Evolutionary conservation across 2,113 vertebrate species (phyloP), one percentile per base, ranked within the genome.

Genomic region (Macquaria ambigua): DNA sequence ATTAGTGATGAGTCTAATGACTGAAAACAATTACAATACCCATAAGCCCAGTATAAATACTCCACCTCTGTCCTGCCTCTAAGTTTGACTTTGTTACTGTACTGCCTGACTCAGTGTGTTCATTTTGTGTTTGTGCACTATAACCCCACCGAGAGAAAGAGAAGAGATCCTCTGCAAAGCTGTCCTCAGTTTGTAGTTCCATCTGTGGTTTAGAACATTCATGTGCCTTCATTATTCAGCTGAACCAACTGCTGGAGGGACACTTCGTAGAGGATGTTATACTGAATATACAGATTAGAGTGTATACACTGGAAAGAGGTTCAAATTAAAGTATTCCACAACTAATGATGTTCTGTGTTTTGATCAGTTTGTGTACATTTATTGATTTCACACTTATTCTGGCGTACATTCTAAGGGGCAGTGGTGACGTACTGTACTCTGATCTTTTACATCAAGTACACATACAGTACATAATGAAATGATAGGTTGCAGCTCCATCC

Each of bases 261-360:
- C 53, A 73, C 74, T 58, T 63, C 71, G 55, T 62, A 69, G 43
- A 81, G 41, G 71, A 77, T 28, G 18, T 68, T 48, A 12, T 80
- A 67, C 10, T 39, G 28, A 61, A 58, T 73, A 11, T 53, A 61
- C 21, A 14, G 53, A 50, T 71, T 53, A 72, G 34, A 55, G 12
- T 64, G 50, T 43, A 59, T 61, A 79, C 85, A 91, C 87, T 89
- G 83, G 82, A 87, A 72, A 86, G n/a, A 79, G 1, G 55, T 43
- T 70, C 11, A 46, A 56, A 80, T 75, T 37, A 75, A 85, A 75
- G 46, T 37, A 70, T 63, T 70, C 16, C 55, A 76, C 21, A 3
- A 62, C n/a, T 16, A 50, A 34, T 21, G 1, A 7, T 14, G 37
- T 55, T 21, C 25, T 55, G 55, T 76, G 67, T 5, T 31, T 64